Base-by-base conservation (phyloP, 2,113 vertebrate genomes). In the Dasyurus viverrinus region DNA sequence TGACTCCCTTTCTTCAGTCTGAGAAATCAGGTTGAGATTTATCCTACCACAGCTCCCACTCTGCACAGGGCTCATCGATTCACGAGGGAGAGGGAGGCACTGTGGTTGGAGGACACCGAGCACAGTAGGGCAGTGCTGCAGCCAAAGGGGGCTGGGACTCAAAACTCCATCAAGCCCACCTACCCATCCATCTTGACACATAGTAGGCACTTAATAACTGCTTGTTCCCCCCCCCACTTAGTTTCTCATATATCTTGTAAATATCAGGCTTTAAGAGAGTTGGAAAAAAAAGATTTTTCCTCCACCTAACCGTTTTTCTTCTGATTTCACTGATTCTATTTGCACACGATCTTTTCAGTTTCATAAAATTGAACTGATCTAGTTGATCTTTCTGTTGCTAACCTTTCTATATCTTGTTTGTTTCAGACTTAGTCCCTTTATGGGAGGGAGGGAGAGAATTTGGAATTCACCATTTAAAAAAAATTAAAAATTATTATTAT, bases 1-100 rank as follows among this genome's bases (percentile, higher is more conserved):
- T 27, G 94, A 95, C 92, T 93, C 91, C 27, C 95, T 90, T 60
- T 91, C 94, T 84, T 89, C n/a, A 46, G 84, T 92, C 57, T 54
- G 55, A 95, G 92, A 52, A 52, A 30, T 89, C 90, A 10, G 57
- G 89, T 4, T 9, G n/a, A 30, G 0, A 0, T 0, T 54, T 89
- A 90, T 84, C 90, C 92, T 90, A 23, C 24, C 27, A 22, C 1
- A 68, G 93, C 47, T 96, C 92, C 91, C 53, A 50, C 26, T 0
- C 22, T 2, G 48, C 76, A 4, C 36, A 19, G 60, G 36, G 36
- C 36, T 76, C 36, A 36, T 16, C 30, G 12, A 4, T 76, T 36
- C 60, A 76, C 36, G 5, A 36, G 68, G 5, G 36, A 4, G 5
- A 42, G 16, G 36, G 36, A n/a, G 36, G 14, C 2, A 30, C 60